phyloP scores from a whole-genome alignment of 2,888 invertebrate species.

The Drosophila kambysellisi region DNA sequence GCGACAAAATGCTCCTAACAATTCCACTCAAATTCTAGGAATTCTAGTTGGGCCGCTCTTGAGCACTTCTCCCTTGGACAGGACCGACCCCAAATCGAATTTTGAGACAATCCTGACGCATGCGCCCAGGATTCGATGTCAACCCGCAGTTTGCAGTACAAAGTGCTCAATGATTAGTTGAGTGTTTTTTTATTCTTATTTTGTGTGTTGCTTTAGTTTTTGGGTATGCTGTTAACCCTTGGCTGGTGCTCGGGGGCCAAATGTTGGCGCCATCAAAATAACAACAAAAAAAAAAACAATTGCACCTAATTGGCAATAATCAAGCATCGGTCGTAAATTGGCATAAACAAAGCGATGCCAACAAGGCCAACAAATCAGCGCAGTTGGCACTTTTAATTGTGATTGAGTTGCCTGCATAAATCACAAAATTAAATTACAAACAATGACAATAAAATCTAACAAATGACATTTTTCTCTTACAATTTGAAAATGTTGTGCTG shows the following conservation, averaged over 20 bases:
- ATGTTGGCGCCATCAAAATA: conserved; percentile 16
- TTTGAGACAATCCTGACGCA: conserved; percentile 46
- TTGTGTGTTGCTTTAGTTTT: conserved; percentile 13
- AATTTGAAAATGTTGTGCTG: conserved; percentile 1
- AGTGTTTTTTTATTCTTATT: not conserved
- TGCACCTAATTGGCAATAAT: conserved; percentile 75
- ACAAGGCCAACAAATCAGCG: conserved; percentile 72
- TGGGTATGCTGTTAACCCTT: conserved; percentile 40
- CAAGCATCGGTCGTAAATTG: conserved; percentile 70
- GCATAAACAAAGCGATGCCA: conserved; percentile 57
- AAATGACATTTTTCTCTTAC: conserved; percentile 45
- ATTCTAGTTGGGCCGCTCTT: conserved; percentile 26
- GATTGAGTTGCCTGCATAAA: conserved; percentile 76
- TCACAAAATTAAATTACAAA: conserved; percentile 77
- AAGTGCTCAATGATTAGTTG: conserved; percentile 62
- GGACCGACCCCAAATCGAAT: conserved; percentile 2
- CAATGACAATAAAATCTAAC: conserved; percentile 74
- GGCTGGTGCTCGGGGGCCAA: conserved; percentile 14
- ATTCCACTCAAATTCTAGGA: conserved; percentile 30
- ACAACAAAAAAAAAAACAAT: conserved; percentile 48
- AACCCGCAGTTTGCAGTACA: conserved; percentile 9
- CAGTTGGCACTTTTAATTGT: conserved; percentile 69
- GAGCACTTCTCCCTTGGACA: conserved; percentile 26
- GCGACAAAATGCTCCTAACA: not conserved
- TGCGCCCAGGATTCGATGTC: conserved; percentile 35